Base-by-base conservation (phyloP, 2,113 vertebrate genomes). In the Myodes glareolus region DNA sequence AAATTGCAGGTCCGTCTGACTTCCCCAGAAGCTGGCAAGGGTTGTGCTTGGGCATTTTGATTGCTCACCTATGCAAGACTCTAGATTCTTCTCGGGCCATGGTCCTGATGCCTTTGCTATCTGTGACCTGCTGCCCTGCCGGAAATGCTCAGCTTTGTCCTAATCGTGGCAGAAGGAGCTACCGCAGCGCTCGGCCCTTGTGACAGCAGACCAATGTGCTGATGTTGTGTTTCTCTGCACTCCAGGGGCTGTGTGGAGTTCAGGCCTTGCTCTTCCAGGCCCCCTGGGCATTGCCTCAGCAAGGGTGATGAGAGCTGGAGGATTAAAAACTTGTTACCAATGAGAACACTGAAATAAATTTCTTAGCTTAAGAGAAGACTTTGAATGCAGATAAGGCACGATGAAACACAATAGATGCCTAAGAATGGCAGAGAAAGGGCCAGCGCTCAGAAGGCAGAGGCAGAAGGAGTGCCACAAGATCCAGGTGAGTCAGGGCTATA, bases 151-250 rank as follows among this genome's bases (percentile, higher is more conserved):
- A 45, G 72, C n/a, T 68, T 33, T 31, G n/a, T 31, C 70, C 92
- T 47, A 1, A 33, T 47, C 36, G 1, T 4, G 25, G 88, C 31
- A 19, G 36, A 27, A 7, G 14, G 19, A 0, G 72, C 4, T 19
- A 11, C 50, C 50, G 14, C 7, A 70, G 68, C 36, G 1, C 36
- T 25, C 8, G 12, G 45, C 14, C 23, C 68, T 65, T 14, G 5
- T 72, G 11, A 70, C 47, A 72, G 47, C 21, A 1, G 29, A 39
- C 17, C 33, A 73, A 39, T 45, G 4, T 29, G 50, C 47, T 16
- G 27, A n/a, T 0, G 25, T 0, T 47, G 27, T 21, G 8, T 58
- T 6, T 45, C 45, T 5, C 45, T 2, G 11, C 23, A 7, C 29
- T 1, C 3, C 0, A 29, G 72, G 42, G 39, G 7, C 10, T 33